These are phyloP conservation scores for Tenthredo mesomela DNA, from an alignment of 2,888 invertebrate genomes.

Conservation along the genomic window DNA sequence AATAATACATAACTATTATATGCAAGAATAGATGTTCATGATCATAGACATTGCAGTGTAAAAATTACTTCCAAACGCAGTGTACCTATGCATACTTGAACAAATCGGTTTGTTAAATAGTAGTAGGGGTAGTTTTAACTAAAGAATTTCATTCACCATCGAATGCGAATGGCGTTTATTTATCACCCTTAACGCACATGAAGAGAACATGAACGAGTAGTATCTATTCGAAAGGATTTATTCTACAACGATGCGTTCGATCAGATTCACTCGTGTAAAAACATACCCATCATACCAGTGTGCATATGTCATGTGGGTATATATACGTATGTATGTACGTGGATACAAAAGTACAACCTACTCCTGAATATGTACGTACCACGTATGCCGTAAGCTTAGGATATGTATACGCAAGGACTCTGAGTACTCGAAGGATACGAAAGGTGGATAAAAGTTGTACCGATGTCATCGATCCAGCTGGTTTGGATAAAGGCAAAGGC, in stretches of 20 bases:
- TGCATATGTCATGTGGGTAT: neutral
- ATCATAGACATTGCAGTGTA: neutral
- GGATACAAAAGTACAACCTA: neutral
- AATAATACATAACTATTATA: neutral
- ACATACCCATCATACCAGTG: neutral
- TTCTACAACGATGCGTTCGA: constrained; percentile 33
- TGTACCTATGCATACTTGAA: neutral
- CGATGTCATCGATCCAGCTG: constrained; percentile 26
- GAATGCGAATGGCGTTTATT: neutral
- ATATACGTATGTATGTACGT: neutral
- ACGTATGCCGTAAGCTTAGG: neutral
- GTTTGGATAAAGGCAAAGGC: neutral
- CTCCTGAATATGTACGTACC: neutral
- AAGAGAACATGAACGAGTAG: neutral
- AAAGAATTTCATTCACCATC: neutral
- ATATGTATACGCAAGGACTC: neutral
- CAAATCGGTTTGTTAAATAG: neutral
- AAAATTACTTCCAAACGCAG: neutral
- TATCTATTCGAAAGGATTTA: constrained; percentile 12
- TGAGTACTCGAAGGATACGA: neutral
- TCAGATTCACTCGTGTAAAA: constrained; percentile 15
- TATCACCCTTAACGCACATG: neutral
- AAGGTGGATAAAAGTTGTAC: constrained; percentile 29
- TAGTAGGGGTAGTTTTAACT: neutral
- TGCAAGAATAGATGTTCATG: neutral